Evolutionary conservation across 2,113 vertebrate species (phyloP).

Genomic region (Gasterosteus nipponicus): DNA sequence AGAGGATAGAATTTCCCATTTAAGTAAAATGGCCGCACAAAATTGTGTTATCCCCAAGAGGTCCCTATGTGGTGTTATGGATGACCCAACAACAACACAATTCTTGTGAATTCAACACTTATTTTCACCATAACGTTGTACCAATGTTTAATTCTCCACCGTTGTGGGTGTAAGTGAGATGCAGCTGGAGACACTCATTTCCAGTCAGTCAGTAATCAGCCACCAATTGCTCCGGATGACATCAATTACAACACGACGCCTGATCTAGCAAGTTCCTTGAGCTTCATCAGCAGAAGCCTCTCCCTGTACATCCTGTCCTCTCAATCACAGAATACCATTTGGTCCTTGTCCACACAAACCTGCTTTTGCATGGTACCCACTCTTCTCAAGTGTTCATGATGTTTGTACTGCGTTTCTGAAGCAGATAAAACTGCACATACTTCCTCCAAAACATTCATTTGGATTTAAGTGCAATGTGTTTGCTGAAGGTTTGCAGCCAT

Average conservation of each 20-base stretch:
- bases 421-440: not conserved
- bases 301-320: not conserved
- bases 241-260: slow-evolving; percentile 5
- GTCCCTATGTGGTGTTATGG: not conserved
- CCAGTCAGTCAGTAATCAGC: not conserved
- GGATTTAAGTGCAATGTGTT: not conserved
- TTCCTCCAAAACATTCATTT: not conserved
- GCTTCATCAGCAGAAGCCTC: not conserved
- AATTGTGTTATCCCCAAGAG: not conserved
- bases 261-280: not conserved
- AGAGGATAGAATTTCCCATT: not conserved
- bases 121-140: not conserved
- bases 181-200: not conserved
- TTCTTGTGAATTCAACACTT: slow-evolving; percentile 1
- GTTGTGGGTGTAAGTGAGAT: not conserved
- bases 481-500: not conserved
- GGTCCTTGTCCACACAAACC: slow-evolving; percentile 2
- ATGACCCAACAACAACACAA: not conserved
- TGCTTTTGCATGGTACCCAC: not conserved
- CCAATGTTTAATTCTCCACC: slow-evolving; percentile 4
- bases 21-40: not conserved
- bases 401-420: not conserved
- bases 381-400: not conserved
- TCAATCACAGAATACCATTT: not conserved
- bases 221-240: not conserved